Evolutionary conservation across 2,888 invertebrate genomes (phyloP).

Genomic region (Entomobrya multifasciata): DNA sequence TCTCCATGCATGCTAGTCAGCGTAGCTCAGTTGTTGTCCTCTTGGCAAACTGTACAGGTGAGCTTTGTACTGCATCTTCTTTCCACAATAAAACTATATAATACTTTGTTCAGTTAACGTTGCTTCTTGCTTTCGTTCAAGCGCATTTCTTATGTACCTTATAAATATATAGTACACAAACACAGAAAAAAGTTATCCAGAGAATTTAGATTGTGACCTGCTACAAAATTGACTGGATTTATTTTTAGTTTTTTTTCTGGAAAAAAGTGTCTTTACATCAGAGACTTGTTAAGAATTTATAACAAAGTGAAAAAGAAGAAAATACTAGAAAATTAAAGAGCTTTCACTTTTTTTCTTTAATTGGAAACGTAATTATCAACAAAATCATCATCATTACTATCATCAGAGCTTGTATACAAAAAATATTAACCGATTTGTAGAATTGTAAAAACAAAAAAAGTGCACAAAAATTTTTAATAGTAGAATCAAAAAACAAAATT

Average conservation of each 20-base stretch:
- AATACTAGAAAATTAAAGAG: too few relatives aligned
- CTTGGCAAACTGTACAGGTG: conserved; percentile 54
- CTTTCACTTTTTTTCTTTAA: conserved; percentile 32
- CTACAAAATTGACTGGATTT: conserved; percentile 3
- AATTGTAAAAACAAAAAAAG: conserved; percentile 5
- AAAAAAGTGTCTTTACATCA: background rate
- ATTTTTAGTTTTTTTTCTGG: background rate
- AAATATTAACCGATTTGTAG: background rate
- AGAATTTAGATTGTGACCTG: background rate
- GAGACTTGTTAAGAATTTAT: too few relatives aligned
- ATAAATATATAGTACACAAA: too few relatives aligned
- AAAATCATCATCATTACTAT: conserved; percentile 1
- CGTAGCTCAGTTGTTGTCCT: conserved; percentile 40
- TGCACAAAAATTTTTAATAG: background rate
- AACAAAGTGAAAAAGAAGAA: too few relatives aligned
- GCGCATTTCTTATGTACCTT: too few relatives aligned
- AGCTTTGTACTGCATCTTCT: conserved; percentile 5
- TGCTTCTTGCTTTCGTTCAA: too few relatives aligned
- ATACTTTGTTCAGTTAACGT: too few relatives aligned
- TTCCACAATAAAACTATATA: background rate
- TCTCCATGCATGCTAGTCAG: conserved; percentile 1
- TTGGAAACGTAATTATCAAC: background rate
- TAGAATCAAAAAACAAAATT: conserved; percentile 27
- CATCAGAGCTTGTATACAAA: conserved; percentile 4
- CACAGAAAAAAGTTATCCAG: background rate